phyloP scores from a whole-genome alignment of 2,888 invertebrate species.

The Cephalotes varians region DNA sequence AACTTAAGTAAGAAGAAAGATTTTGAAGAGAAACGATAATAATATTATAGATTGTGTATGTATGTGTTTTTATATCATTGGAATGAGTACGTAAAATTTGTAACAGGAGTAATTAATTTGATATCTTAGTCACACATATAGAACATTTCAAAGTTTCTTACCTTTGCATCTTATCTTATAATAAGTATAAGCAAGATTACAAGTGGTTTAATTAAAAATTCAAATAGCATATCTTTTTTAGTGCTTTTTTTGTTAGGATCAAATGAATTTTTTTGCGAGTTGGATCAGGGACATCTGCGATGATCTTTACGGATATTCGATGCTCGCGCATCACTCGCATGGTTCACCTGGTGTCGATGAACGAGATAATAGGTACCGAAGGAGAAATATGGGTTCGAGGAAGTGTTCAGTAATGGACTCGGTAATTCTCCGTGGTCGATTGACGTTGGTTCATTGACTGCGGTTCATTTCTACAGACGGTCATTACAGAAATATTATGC shows the following conservation, averaged over 20 bases:
- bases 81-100: neutral
- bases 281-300: constrained; percentile 7
- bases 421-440: constrained; percentile 32
- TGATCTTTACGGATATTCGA: constrained; percentile 24
- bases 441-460: constrained; percentile 36
- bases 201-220: neutral
- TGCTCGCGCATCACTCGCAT: constrained; percentile 27
- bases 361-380: constrained; percentile 31
- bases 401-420: constrained; percentile 44
- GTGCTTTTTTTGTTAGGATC: neutral
- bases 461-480: constrained; percentile 25
- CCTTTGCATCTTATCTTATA: neutral
- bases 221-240: neutral
- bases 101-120: neutral
- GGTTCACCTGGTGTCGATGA: constrained; percentile 11
- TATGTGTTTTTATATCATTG: neutral
- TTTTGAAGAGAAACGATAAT: neutral
- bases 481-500: constrained; percentile 40
- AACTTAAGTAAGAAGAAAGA: neutral
- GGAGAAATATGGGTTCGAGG: constrained; percentile 33
- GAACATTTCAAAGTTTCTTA: neutral
- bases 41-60: too few species aligned
- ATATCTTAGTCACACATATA: neutral
- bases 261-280: neutral
- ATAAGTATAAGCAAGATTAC: neutral